These are phyloP conservation scores for Glandiceps talaboti DNA, from an alignment of 53 echinoderm and acorn worm genomes.

Conservation along the genomic window DNA sequence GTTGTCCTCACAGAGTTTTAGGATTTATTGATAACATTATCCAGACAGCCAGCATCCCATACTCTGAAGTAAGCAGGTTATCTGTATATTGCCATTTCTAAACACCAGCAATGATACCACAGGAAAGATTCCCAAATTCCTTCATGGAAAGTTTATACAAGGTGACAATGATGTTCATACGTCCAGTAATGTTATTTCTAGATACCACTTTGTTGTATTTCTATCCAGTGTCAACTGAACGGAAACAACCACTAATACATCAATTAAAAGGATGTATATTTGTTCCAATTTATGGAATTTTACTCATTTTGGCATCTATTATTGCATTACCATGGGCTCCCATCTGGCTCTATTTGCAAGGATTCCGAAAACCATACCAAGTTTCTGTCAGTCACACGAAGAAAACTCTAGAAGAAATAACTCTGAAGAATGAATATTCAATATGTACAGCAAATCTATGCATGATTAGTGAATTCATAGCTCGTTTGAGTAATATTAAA, in stretches of 20 bases:
- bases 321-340: neutral
- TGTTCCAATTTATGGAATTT: neutral
- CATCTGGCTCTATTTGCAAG: neutral
- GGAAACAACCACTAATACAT: neutral
- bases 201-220: neutral
- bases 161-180: neutral
- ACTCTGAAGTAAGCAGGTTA: too few relatives aligned
- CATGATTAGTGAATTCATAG: neutral
- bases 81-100: too few relatives aligned
- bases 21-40: too few relatives aligned
- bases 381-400: neutral
- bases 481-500: neutral
- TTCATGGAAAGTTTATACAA: neutral
- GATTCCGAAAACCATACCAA: neutral
- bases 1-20: too few relatives aligned
- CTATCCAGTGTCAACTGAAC: neutral
- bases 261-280: neutral
- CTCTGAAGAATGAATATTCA: neutral
- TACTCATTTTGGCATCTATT: too few relatives aligned
- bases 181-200: neutral
- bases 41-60: too few relatives aligned
- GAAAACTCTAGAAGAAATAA: neutral
- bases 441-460: neutral
- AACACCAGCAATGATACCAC: neutral
- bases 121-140: neutral